Conservation (phyloP, 2,113 vertebrate species). For the Albula goreensis region DNA sequence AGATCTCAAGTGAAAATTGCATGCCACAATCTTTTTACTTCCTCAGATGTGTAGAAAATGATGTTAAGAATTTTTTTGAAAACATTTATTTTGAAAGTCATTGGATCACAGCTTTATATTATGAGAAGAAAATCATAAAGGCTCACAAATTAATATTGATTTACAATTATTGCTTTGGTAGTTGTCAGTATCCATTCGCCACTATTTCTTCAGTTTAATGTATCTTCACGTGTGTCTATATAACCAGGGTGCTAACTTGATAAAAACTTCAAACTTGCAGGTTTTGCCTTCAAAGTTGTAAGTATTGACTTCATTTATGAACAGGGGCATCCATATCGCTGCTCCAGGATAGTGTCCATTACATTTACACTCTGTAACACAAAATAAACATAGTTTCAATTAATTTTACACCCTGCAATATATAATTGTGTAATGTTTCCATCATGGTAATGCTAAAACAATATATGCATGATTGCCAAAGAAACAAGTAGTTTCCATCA, state of each 20-base stretch:
- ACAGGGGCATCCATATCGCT: slow-evolving; percentile 60
- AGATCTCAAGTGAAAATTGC: not conserved
- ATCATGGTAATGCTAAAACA: not conserved
- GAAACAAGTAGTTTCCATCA: not conserved
- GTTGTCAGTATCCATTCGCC: too few species aligned
- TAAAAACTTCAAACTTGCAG: not conserved
- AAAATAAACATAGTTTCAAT: not conserved
- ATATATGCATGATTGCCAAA: not conserved
- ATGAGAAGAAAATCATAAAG: not conserved
- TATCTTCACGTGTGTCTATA: too few species aligned
- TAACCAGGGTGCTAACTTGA: too few species aligned
- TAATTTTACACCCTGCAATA: not conserved
- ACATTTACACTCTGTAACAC: slow-evolving; percentile 64
- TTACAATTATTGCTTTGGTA: too few species aligned
- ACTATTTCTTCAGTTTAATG: too few species aligned
- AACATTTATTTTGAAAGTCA: not conserved
- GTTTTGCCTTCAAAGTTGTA: not conserved
- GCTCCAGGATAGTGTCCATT: slow-evolving; percentile 69
- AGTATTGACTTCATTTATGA: slow-evolving; percentile 22
- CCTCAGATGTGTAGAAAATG: too few species aligned
- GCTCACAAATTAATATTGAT: not conserved
- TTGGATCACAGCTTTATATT: not conserved
- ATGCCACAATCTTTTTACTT: too few species aligned
- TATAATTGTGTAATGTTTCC: not conserved
- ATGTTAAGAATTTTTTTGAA: not conserved